Evolutionary conservation across 92 coral and sea anemone genomes (phyloP).

Genomic region (Porites evermanni): DNA sequence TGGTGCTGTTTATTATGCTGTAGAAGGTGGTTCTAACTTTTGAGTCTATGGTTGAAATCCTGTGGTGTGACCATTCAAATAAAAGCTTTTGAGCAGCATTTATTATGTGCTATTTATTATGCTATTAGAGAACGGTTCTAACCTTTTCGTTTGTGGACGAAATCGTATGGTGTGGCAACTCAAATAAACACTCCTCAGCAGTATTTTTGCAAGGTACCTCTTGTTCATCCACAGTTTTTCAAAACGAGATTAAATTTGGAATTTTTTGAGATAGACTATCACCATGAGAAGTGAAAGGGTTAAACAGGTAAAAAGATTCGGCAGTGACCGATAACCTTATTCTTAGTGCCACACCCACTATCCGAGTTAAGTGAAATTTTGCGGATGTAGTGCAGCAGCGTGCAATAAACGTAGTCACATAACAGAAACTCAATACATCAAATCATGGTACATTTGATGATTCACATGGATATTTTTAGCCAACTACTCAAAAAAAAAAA

Average conservation of each 20-base stretch:
- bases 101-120: too few relatives aligned
- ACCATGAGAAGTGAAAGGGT: too few relatives aligned
- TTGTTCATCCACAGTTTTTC: not conserved
- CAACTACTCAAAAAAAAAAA: not conserved
- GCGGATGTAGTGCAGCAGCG: too few relatives aligned
- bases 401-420: not conserved
- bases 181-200: not conserved
- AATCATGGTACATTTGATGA: not conserved
- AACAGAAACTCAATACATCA: not conserved
- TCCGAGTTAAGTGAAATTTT: not conserved
- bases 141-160: not conserved
- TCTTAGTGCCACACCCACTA: constrained; percentile 1
- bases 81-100: too few relatives aligned
- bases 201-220: not conserved
- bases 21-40: too few relatives aligned
- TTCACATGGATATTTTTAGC: constrained; percentile 2
- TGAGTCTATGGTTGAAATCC: too few relatives aligned
- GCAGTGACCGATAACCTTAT: not conserved
- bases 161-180: not conserved
- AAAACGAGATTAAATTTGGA: not conserved
- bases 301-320: too few relatives aligned
- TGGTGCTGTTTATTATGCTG: too few relatives aligned
- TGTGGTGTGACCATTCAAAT: too few relatives aligned
- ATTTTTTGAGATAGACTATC: too few relatives aligned
- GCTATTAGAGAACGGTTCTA: not conserved